These are phyloP conservation scores for Hypena proboscidalis DNA, from an alignment of 2,888 invertebrate species.

Conservation along the genomic window DNA sequence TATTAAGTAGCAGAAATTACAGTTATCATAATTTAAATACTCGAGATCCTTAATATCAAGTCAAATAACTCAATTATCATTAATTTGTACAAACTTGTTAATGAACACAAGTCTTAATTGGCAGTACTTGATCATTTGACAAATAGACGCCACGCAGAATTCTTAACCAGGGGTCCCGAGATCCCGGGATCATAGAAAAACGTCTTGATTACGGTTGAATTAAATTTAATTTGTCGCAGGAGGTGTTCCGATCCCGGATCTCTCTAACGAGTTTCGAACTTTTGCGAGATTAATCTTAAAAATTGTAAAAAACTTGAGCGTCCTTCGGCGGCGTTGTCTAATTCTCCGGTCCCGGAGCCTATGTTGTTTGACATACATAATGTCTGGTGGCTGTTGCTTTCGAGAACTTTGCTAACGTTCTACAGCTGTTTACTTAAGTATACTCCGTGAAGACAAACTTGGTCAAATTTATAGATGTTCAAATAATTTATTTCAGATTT, in stretches of 20 bases:
- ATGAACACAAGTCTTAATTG: too few relatives aligned
- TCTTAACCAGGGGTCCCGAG: constrained; percentile 36
- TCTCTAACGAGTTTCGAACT: constrained; percentile 1
- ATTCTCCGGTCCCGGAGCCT: too few relatives aligned
- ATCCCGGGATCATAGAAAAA: too few relatives aligned
- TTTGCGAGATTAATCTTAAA: not conserved
- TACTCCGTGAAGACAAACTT: constrained; percentile 64
- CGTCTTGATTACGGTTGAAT: constrained; percentile 1
- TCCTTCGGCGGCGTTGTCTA: too few relatives aligned
- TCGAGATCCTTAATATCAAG: too few relatives aligned
- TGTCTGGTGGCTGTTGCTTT: too few relatives aligned
- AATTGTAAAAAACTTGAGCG: too few relatives aligned
- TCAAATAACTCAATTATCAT: too few relatives aligned
- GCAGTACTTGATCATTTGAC: constrained; percentile 42
- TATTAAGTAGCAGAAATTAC: too few relatives aligned
- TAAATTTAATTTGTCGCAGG: constrained; percentile 1
- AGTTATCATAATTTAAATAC: too few relatives aligned
- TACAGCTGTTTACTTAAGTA: constrained; percentile 62
- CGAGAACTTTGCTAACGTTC: constrained; percentile 48
- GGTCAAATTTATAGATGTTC: constrained; percentile 56
- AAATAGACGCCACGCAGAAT: constrained; percentile 43
- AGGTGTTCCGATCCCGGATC: not conserved
- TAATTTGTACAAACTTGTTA: constrained; percentile 38
- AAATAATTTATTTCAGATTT: constrained; percentile 43
- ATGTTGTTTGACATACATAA: too few relatives aligned